Conservation (phyloP, 2,888 invertebrate genomes). For the Chesias legatella region DNA sequence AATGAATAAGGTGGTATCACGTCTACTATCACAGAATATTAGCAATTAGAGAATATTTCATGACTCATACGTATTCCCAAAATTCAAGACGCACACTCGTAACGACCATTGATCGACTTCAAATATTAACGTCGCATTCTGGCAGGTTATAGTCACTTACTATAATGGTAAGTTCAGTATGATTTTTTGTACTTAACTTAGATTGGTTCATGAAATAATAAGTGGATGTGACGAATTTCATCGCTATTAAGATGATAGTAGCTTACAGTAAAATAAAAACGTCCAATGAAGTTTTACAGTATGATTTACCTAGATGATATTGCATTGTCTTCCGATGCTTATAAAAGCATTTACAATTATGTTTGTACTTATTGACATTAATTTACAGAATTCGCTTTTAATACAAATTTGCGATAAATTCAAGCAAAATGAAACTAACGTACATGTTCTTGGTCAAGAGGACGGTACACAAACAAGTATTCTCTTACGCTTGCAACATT, state of each 20-base stretch:
- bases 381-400: constrained; percentile 20
- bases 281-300: constrained; percentile 1
- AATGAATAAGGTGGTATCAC: constrained; percentile 73
- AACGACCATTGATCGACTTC: constrained; percentile 5
- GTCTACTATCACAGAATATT: constrained; percentile 80
- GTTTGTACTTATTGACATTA: constrained; percentile 30
- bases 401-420: neutral
- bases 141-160: constrained; percentile 6
- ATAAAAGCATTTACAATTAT: constrained; percentile 30
- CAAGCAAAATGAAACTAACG: constrained; percentile 9
- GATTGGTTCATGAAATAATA: too few relatives aligned
- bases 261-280: neutral
- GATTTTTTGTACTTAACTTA: neutral
- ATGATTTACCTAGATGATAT: constrained; percentile 10
- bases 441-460: constrained; percentile 23
- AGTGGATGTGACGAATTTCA: neutral
- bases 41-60: constrained; percentile 63
- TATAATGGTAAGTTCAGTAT: neutral
- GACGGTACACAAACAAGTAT: constrained; percentile 22
- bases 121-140: neutral
- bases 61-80: constrained; percentile 42
- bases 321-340: constrained; percentile 9
- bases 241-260: neutral
- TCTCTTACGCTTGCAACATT: constrained; percentile 9
- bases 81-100: constrained; percentile 49